These are phyloP conservation scores for Zaprionus ghesquierei DNA, from an alignment of 1,140 invertebrate species.

Conservation along the genomic window DNA sequence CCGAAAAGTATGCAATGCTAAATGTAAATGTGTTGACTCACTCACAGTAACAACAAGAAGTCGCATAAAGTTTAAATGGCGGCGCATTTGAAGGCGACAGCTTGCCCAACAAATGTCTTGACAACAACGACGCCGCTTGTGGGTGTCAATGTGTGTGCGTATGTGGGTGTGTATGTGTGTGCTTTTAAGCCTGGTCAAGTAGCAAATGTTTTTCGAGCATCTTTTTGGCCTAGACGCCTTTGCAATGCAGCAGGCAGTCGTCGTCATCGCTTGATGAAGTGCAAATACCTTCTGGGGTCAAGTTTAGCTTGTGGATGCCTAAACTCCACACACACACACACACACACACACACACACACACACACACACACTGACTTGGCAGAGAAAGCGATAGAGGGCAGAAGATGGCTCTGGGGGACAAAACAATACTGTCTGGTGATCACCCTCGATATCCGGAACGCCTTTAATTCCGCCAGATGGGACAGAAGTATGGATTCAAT, in stretches of 20 bases:
- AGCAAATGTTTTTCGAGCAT: conserved; percentile 29
- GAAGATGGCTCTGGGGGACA: no score
- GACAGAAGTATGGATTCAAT: no score
- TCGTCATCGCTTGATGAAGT: conserved; percentile 72
- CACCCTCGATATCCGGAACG: no score
- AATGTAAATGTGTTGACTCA: conserved; percentile 40
- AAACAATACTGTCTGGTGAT: no score
- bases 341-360: conserved; percentile 27
- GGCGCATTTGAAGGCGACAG: conserved; percentile 40
- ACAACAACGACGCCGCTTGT: conserved; percentile 27
- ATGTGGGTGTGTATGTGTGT: conserved; percentile 20
- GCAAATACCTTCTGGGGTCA: conserved; percentile 75
- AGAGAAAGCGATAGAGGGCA: no score
- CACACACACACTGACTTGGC: conserved; percentile 24
- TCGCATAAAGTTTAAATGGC: conserved; percentile 33
- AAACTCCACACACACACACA: conserved; percentile 29
- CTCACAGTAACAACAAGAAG: neutral
- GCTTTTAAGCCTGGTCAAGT: conserved; percentile 25
- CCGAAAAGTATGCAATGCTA: conserved; percentile 26
- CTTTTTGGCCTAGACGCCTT: conserved; percentile 39
- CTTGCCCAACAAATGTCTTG: conserved; percentile 47
- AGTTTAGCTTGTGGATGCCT: conserved; percentile 50
- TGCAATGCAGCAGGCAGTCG: conserved; percentile 46
- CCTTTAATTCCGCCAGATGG: no score
- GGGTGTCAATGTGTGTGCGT: conserved; percentile 3